phyloP scores from a whole-genome alignment of 2,797 vertebrate species.

The Thunnus albacares region DNA sequence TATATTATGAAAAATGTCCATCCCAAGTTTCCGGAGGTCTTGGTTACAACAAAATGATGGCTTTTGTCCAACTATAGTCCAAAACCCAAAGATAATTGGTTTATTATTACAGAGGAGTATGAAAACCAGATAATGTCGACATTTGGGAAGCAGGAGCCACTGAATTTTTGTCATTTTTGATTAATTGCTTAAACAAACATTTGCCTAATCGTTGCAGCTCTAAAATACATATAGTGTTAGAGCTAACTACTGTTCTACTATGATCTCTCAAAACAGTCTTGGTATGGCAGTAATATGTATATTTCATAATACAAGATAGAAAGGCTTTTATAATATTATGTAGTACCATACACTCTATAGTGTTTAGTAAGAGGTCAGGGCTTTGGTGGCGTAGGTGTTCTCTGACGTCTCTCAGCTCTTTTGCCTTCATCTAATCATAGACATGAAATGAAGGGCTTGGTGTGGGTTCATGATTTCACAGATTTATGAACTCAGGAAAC shows the following conservation, averaged over 20 bases:
- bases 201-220: too few relatives aligned
- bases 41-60: too few relatives aligned
- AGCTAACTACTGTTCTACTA: background rate
- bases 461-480: constrained; percentile 49
- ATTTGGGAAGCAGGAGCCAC: background rate
- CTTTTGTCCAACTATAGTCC: too few relatives aligned
- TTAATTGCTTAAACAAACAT: too few relatives aligned
- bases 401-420: constrained; percentile 6
- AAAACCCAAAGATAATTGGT: too few relatives aligned
- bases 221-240: background rate
- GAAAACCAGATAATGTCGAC: too few relatives aligned
- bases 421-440: constrained; percentile 37
- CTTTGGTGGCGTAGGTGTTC: constrained; percentile 13
- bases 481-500: constrained; percentile 63
- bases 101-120: background rate
- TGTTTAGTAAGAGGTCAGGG: constrained; percentile 25
- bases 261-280: constrained; percentile 1
- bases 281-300: background rate
- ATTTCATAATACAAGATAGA: constrained; percentile 23
- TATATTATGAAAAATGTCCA: too few relatives aligned
- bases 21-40: too few relatives aligned
- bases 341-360: constrained; percentile 15
- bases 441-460: constrained; percentile 51
- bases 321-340: constrained; percentile 23
- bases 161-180: background rate